Evolutionary conservation across 2,797 vertebrate species (phyloP), one percentile per base, ranked within the genome.

Genomic region (Miichthys miiuy): DNA sequence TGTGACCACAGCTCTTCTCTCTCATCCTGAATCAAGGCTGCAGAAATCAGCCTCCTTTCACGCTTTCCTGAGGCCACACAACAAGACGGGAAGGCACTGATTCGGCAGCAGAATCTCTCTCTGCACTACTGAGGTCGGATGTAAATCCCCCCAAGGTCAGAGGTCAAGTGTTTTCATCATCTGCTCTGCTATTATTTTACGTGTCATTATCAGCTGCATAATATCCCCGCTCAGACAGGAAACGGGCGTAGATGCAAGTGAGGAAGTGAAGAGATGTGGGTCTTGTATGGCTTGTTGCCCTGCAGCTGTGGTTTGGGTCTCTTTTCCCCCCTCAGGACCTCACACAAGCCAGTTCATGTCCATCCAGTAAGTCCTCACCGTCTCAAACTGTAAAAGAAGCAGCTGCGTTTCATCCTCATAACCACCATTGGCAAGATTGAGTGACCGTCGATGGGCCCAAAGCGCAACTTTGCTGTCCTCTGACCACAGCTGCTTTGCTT

Each of bases 1-100:
- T 68, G 79, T 85, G 93, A 90, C 89, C 90, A 85, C 93, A 94
- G 82, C 71, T 78, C 82, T 48, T 78, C 75, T 68, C 86, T 90
- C 88, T 94, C 89, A 92, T 93, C 94, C 93, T 83, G 88, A 89
- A 88, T 89, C 81, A 78, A 83, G 79, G 81, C 86, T 82, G 69
- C 89, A 89, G 75, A 84, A 93, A 94, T 92, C 67, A 92, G 89
- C 89, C 84, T 87, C 86, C 92, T 87, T 90, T 82, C 86, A 83
- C 78, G 74, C 75, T 81, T 83, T 87, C 82, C 86, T 83, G 92
- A 87, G 91, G 91, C 88, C 91, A 92, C 91, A 94, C 94, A 94
- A 92, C 68, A 80, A 81, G 86, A 90, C 60, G 86, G 68, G 84
- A 79, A 75, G 77, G 79, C 76, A 77, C 88, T 85, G 88, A 92